These are phyloP conservation scores for Unio delphinus DNA, from an alignment of 2,888 invertebrate species.

Conservation along the genomic window DNA sequence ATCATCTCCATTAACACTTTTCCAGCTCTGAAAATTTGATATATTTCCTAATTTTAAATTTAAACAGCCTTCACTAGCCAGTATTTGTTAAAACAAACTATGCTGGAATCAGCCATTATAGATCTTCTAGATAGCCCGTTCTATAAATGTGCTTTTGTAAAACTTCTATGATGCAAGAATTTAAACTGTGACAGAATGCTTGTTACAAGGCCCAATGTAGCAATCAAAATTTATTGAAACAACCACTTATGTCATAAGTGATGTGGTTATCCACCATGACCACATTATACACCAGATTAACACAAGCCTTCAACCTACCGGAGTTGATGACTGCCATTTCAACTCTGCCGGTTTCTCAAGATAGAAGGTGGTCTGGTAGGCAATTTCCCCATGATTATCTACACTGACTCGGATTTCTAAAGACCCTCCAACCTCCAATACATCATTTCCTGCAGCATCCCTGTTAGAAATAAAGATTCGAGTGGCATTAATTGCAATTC, in stretches of 20 bases:
- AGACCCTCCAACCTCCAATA: conserved; percentile 79
- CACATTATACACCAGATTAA: background rate
- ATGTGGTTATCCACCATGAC: background rate
- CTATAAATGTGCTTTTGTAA: too few species aligned
- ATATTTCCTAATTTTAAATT: too few species aligned
- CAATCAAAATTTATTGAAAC: too few species aligned
- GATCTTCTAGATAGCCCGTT: too few species aligned
- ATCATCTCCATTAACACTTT: too few species aligned
- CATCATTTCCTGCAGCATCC: conserved; percentile 52
- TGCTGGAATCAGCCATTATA: too few species aligned
- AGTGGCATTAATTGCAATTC: background rate
- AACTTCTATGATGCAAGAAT: too few species aligned
- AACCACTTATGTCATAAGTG: background rate
- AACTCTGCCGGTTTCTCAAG: conserved; percentile 44
- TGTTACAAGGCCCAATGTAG: too few species aligned
- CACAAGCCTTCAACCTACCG: conserved; percentile 21
- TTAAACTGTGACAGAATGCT: too few species aligned
- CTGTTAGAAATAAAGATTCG: conserved; percentile 3
- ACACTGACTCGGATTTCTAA: conserved; percentile 83
- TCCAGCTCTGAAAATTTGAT: too few species aligned
- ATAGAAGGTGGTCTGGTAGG: conserved; percentile 58
- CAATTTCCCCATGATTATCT: conserved; percentile 82
- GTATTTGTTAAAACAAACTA: too few species aligned
- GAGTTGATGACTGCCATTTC: conserved; percentile 35
- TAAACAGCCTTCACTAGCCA: too few species aligned